These are phyloP conservation scores for Brachionus rubens DNA, from an alignment of 1,140 invertebrate genomes.

Conservation along the genomic window DNA sequence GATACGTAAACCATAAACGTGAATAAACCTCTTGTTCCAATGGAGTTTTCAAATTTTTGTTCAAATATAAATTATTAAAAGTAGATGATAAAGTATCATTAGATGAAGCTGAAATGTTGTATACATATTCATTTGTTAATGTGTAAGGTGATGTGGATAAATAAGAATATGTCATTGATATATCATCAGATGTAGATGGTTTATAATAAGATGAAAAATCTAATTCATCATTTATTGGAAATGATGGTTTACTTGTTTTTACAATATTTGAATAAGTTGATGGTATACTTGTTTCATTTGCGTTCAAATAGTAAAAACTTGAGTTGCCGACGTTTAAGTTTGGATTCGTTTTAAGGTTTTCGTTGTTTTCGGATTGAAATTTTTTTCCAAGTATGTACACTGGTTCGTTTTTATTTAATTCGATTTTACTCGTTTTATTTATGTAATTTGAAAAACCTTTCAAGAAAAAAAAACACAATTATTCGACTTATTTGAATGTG, in stretches of 20 bases:
- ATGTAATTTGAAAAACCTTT: slow-evolving; percentile 31
- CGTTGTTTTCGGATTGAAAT: background rate
- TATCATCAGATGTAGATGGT: too few species aligned
- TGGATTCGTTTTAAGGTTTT: background rate
- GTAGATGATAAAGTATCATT: background rate
- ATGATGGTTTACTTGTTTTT: too few species aligned
- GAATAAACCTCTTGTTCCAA: slow-evolving; percentile 41
- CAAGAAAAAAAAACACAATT: background rate
- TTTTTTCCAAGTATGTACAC: slow-evolving; percentile 21
- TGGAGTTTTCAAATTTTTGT: slow-evolving; percentile 9
- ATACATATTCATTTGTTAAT: too few species aligned
- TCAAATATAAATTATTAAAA: background rate
- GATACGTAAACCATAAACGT: slow-evolving; percentile 47
- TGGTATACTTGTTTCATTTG: too few species aligned
- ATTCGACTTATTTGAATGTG: background rate
- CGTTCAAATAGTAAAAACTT: background rate
- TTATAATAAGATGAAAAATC: too few species aligned
- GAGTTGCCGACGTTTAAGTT: slow-evolving; percentile 4
- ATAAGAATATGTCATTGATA: too few species aligned
- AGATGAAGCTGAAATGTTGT: background rate
- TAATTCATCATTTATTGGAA: too few species aligned
- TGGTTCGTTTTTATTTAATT: background rate
- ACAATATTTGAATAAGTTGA: too few species aligned
- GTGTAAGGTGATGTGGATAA: too few species aligned
- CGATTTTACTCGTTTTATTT: slow-evolving; percentile 11